These are phyloP conservation scores for Baronia brevicornis DNA, from an alignment of 2,888 invertebrate genomes.

Conservation along the genomic window DNA sequence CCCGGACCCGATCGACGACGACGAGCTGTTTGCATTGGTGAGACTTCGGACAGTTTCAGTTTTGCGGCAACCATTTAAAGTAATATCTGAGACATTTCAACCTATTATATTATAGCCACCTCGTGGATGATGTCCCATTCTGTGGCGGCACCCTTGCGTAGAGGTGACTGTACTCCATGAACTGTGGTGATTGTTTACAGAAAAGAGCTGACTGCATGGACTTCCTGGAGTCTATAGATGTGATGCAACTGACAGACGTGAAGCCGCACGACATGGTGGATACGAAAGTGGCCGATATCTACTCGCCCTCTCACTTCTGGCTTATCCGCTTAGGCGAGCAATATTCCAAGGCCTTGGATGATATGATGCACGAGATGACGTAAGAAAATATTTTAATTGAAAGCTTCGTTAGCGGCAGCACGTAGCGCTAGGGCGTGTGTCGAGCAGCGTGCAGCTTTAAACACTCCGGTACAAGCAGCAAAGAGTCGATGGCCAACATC, in stretches of 20 bases:
- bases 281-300: slow-evolving; percentile 67
- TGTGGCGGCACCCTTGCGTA: too few species aligned
- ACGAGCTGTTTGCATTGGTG: slow-evolving; percentile 45
- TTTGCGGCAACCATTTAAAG: too few species aligned
- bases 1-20: slow-evolving; percentile 35
- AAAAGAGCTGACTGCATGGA: slow-evolving; percentile 57
- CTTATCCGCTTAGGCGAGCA: slow-evolving; percentile 50
- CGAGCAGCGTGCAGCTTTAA: too few species aligned
- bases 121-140: not conserved
- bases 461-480: too few species aligned
- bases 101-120: too few species aligned
- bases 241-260: slow-evolving; percentile 26
- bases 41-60: slow-evolving; percentile 20
- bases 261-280: slow-evolving; percentile 43
- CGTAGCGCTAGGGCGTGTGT: not conserved
- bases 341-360: slow-evolving; percentile 48
- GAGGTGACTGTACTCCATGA: too few species aligned
- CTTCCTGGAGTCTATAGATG: slow-evolving; percentile 46
- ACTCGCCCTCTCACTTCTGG: slow-evolving; percentile 77
- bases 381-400: too few species aligned
- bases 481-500: too few species aligned
- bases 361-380: slow-evolving; percentile 71
- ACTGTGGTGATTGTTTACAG: slow-evolving; percentile 24
- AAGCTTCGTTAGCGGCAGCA: too few species aligned
- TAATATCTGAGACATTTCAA: too few species aligned